Conservation (phyloP, 2,888 invertebrate species). For the Aproaerema taeniolella region DNA sequence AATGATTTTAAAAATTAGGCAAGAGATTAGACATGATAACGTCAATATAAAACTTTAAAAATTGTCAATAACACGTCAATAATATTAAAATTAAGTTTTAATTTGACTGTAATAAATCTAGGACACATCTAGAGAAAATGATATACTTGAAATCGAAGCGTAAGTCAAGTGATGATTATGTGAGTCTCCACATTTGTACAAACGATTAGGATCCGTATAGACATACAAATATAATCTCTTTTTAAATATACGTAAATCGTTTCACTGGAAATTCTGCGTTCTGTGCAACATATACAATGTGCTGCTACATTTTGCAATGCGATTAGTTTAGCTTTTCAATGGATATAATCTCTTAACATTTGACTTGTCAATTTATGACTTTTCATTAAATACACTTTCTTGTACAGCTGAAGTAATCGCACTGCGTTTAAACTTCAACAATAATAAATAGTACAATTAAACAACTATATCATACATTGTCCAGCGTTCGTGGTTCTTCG, state of each 20-base stretch:
- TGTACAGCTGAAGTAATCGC: slow-evolving; percentile 25
- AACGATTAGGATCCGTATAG: slow-evolving; percentile 23
- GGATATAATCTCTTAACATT: no score
- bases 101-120: not conserved
- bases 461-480: slow-evolving; percentile 66
- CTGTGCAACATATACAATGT: slow-evolving; percentile 31
- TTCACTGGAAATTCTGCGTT: slow-evolving; percentile 39
- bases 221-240: slow-evolving; percentile 28
- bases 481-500: slow-evolving; percentile 55
- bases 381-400: no score
- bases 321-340: no score
- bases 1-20: slow-evolving; percentile 35
- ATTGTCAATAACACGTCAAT: not conserved
- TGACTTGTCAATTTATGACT: no score
- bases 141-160: slow-evolving; percentile 57
- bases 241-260: slow-evolving; percentile 25
- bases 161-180: slow-evolving; percentile 32
- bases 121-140: slow-evolving; percentile 29
- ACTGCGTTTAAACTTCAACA: slow-evolving; percentile 23
- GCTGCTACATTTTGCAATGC: slow-evolving; percentile 25
- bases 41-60: slow-evolving; percentile 22
- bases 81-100: not conserved
- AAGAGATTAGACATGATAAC: slow-evolving; percentile 51
- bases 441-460: slow-evolving; percentile 62
- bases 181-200: not conserved